These are phyloP conservation scores for Crossaster papposus DNA, from an alignment of 53 echinoderm and acorn worm genomes.

Conservation along the genomic window DNA sequence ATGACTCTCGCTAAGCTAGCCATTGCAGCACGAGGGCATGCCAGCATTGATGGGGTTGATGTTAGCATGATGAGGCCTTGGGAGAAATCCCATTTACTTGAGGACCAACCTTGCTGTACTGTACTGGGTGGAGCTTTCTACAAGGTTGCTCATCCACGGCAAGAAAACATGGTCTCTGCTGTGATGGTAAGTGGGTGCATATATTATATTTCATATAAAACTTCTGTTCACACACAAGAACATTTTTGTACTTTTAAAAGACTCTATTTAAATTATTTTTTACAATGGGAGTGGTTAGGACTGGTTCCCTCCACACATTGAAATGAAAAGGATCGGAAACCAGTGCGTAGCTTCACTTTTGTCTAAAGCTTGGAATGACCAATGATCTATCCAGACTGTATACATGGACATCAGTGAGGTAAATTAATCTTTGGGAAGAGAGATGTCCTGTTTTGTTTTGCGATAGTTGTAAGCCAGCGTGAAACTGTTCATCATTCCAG, in stretches of 20 bases:
- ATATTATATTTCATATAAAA: not conserved
- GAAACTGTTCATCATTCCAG: not conserved
- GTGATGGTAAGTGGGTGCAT: slow-evolving; percentile 62
- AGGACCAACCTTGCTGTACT: slow-evolving; percentile 57
- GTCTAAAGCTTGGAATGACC: too few species aligned
- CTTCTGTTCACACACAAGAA: too few species aligned
- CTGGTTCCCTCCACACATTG: too few species aligned
- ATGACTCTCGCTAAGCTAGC: slow-evolving; percentile 57
- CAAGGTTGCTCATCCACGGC: slow-evolving; percentile 18
- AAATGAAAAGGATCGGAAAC: too few species aligned
- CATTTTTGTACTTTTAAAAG: too few species aligned
- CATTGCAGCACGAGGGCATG: slow-evolving; percentile 8
- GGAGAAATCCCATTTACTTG: slow-evolving; percentile 24
- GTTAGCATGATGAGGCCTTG: slow-evolving; percentile 30
- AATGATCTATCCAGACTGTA: too few species aligned
- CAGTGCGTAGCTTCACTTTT: too few species aligned
- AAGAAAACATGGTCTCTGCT: slow-evolving; percentile 8
- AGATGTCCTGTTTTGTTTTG: not conserved
- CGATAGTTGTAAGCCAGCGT: too few species aligned
- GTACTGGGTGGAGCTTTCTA: slow-evolving; percentile 68
- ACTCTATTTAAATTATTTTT: too few species aligned
- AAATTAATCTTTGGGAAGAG: not conserved
- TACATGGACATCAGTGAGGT: too few species aligned
- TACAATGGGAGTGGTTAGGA: too few species aligned
- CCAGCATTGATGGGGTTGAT: slow-evolving; percentile 12